Percentiles rank a stretch among this genome's conserved stretches.
Conservation (phyloP, 35 echinoderm and acorn worm genomes). For the Hemicentrotus pulcherrimus region DNA sequence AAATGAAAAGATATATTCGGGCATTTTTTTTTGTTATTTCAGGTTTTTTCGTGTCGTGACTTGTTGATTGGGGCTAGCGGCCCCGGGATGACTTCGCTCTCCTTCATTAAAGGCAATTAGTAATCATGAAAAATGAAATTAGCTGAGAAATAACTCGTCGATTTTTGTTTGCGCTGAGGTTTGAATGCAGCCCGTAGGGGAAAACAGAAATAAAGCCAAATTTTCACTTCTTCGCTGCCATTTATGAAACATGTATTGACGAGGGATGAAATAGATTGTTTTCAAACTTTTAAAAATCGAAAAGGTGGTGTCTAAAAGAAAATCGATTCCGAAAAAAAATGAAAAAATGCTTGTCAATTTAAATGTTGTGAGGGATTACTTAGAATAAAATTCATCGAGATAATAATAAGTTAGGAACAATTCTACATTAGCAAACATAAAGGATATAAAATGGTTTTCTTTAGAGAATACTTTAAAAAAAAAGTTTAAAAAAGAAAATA, state of each 20-base stretch:
- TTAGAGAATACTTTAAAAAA: too few relatives aligned
- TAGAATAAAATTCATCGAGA: too few relatives aligned
- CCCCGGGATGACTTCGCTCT: not conserved
- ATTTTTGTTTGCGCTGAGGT: not conserved
- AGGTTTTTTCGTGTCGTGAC: not conserved
- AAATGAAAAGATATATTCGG: not conserved
- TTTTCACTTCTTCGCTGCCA: not conserved
- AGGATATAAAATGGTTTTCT: too few relatives aligned
- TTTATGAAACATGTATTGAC: not conserved
- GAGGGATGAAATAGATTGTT: not conserved
- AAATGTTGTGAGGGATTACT: too few relatives aligned
- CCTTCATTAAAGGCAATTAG: conserved; percentile 3
- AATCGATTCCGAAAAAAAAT: not conserved
- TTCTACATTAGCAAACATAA: too few relatives aligned
- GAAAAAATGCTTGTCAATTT: not conserved
- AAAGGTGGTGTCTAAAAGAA: not conserved
- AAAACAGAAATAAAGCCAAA: not conserved
- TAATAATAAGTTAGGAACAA: too few relatives aligned
- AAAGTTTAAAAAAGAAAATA: too few relatives aligned
- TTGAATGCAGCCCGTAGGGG: not conserved
- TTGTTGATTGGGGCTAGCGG: not conserved
- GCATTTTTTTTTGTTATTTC: not conserved
- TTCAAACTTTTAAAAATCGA: not conserved
- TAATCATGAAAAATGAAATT: conserved; percentile 19
- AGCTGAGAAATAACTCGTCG: not conserved